These are phyloP conservation scores for Schizopygopsis malacanthus DNA, from an alignment of 2,797 vertebrate species.

Conservation along the genomic window DNA sequence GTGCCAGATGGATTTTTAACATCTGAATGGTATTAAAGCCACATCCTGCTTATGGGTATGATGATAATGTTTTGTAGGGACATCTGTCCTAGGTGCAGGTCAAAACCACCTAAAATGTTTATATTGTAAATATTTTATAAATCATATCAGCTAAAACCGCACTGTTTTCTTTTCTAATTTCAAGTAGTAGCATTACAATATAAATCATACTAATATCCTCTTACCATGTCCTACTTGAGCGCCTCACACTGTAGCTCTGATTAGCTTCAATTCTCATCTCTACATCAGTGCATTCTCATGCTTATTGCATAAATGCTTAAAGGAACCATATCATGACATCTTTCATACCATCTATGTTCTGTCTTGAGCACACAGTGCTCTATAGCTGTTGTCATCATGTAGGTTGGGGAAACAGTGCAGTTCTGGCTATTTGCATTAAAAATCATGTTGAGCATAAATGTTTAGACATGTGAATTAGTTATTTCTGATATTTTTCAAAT, in stretches of 20 bases:
- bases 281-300: not conserved
- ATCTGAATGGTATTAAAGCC: not conserved
- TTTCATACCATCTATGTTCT: no score
- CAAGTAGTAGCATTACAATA: not conserved
- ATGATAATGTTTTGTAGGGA: not conserved
- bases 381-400: not conserved
- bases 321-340: not conserved
- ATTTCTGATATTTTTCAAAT: not conserved
- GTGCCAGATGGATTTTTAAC: not conserved
- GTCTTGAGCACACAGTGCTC: no score
- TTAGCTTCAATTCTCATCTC: not conserved
- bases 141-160: no score
- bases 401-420: not conserved
- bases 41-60: not conserved
- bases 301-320: no score
- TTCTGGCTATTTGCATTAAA: no score
- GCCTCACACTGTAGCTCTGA: not conserved
- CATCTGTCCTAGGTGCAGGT: not conserved
- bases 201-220: not conserved
- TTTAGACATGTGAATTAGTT: not conserved
- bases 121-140: no score
- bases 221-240: not conserved
- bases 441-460: not conserved
- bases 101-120: not conserved
- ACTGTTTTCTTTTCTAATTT: no score